Base-by-base conservation (phyloP, 1,140 invertebrate species). In the Drosophila ironensis region DNA sequence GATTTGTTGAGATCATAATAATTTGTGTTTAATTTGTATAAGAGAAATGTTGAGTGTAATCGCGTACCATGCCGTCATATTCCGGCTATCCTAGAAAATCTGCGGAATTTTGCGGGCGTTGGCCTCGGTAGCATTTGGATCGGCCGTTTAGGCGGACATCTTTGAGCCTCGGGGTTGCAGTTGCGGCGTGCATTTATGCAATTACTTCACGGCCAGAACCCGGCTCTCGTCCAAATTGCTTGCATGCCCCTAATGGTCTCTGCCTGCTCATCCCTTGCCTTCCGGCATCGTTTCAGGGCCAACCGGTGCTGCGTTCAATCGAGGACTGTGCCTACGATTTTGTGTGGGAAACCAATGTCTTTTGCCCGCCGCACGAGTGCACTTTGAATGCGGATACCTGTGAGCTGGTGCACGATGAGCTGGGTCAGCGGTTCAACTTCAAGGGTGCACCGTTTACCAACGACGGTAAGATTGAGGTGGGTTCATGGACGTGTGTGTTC, bases 271-370 rank as follows among this genome's bases (percentile, higher is more conserved):
- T 28, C 3, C 48, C 28, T 16, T 69, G 6, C 20, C n/a, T 9
- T 19, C 4, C 11, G 22, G 60, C 50, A 20, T 24, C 24, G 8
- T 59, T 87, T 28, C 38, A 92, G 91, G 90, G 90, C 24, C 60
- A 69, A 35, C 91, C 91, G 11, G 57, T 81, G 60, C 88, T 91
- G 50, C 88, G 88, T 59, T 61, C 56, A 20, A 81, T 76, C 87
- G 91, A 68, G 6, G 61, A 77, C 46, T 92, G 92, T 72, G 80
- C 84, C 35, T 92, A 92, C 57, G 30, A 57, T 16, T 92, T 92
- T 61, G 84, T 90, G 22, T 92, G 91, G 91, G 86, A 88, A 48
- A 92, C 91, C 11, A 91, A 88, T 56, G 72, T 90, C 46, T 90
- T 91, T 52, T 92, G 91, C 60, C 82, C 76, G 46, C 72, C 77